Percentiles rank a stretch among this genome's conserved stretches.
phyloP scores from a whole-genome alignment of 2,888 invertebrate species.

The Sympetrum striolatum region DNA sequence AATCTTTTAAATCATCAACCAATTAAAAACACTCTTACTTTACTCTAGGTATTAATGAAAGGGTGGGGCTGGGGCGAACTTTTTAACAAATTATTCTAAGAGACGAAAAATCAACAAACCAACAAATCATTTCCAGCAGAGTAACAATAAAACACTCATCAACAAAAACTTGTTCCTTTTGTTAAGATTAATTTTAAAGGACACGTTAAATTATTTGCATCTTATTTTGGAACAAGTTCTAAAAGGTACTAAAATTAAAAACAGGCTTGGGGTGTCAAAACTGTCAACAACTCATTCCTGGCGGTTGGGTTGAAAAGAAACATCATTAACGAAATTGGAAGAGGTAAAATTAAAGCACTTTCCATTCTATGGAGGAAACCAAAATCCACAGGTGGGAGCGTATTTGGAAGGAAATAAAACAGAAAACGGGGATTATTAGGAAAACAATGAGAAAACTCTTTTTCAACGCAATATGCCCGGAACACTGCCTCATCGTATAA shows the following conservation, averaged over 20 bases:
- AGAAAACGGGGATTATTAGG: neutral
- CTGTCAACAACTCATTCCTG: neutral
- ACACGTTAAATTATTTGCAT: neutral
- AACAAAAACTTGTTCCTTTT: neutral
- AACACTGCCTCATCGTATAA: neutral
- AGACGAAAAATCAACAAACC: neutral
- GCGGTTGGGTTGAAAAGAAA: neutral
- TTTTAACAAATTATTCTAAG: slow-evolving; percentile 20
- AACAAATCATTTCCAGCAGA: neutral
- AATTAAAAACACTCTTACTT: neutral
- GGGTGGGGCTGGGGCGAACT: neutral
- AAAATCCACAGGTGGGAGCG: neutral
- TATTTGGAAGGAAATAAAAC: neutral
- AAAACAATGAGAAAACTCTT: neutral
- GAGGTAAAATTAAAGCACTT: neutral
- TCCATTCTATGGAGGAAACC: neutral
- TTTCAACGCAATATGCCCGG: neutral
- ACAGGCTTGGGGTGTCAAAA: neutral
- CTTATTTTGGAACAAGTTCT: neutral
- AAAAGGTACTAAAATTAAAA: neutral
- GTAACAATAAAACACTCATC: neutral
- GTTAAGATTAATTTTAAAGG: too few species aligned
- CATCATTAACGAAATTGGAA: neutral
- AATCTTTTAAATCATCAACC: neutral
- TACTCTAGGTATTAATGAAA: neutral